Evolutionary conservation across 2,888 invertebrate species (phyloP).

Genomic region (Escarpia spicata): DNA sequence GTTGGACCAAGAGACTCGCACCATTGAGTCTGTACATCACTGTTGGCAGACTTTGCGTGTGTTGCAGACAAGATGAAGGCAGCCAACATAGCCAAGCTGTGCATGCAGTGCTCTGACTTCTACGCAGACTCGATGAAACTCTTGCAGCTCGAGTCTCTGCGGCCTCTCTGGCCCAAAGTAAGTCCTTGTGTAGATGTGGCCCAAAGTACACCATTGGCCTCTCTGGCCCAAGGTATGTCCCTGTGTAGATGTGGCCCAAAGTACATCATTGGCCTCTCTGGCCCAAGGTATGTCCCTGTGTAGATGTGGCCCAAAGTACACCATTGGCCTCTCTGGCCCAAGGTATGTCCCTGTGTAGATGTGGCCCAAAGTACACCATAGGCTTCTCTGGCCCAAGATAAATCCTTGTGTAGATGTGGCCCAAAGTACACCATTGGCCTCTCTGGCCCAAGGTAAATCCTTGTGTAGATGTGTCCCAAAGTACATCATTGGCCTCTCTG

Average conservation of each 20-base stretch:
- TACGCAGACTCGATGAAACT: slow-evolving; percentile 89
- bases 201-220: slow-evolving; percentile 81
- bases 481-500: slow-evolving; percentile 77
- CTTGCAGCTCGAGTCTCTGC: slow-evolving; percentile 84
- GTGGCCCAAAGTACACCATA: too few species aligned
- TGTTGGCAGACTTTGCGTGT: neutral
- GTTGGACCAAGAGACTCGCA: neutral
- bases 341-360: too few species aligned
- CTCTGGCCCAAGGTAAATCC: too few species aligned
- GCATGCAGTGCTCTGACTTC: slow-evolving; percentile 91
- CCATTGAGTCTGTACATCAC: neutral
- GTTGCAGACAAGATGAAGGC: slow-evolving; percentile 91
- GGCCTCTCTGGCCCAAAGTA: slow-evolving; percentile 89
- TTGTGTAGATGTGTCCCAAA: too few species aligned
- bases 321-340: too few species aligned
- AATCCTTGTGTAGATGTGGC: too few species aligned
- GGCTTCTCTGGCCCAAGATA: too few species aligned
- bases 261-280: neutral
- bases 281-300: neutral
- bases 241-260: neutral
- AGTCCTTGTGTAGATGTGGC: slow-evolving; percentile 77
- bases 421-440: too few species aligned
- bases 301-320: too few species aligned
- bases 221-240: slow-evolving; percentile 86
- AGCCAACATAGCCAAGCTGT: slow-evolving; percentile 88